phyloP scores from a whole-genome alignment of 2,113 vertebrate species.

The Bufo bufo region DNA sequence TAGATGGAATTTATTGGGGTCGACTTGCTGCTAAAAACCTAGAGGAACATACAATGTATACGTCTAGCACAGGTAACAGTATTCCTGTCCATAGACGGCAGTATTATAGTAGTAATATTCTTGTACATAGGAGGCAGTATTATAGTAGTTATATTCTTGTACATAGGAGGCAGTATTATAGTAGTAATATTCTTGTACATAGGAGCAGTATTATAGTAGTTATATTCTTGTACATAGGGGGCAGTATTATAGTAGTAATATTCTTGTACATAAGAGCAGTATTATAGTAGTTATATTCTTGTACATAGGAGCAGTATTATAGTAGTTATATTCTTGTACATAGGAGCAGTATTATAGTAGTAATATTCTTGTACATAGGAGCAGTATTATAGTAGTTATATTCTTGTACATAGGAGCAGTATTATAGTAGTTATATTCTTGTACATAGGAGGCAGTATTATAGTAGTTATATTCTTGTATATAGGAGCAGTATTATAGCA shows the following conservation, averaged over 20 bases:
- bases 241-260: not conserved
- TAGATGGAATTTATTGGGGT: not conserved
- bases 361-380: not conserved
- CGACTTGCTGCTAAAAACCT: not conserved
- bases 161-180: not conserved
- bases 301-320: not conserved
- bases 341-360: not conserved
- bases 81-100: not conserved
- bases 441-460: not conserved
- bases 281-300: slow-evolving; percentile 3
- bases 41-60: not conserved
- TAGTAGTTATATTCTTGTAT: not conserved
- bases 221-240: not conserved
- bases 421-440: slow-evolving; percentile 21
- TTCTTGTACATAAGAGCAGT: not conserved
- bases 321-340: not conserved
- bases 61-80: not conserved
- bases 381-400: not conserved
- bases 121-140: not conserved
- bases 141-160: not conserved
- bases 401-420: not conserved
- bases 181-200: not conserved
- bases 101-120: not conserved
- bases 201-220: no score
- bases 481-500: not conserved